Percentiles rank a stretch among this genome's conserved stretches.
phyloP scores from a whole-genome alignment of 2,113 vertebrate genomes.

The Lophura nycthemera region DNA sequence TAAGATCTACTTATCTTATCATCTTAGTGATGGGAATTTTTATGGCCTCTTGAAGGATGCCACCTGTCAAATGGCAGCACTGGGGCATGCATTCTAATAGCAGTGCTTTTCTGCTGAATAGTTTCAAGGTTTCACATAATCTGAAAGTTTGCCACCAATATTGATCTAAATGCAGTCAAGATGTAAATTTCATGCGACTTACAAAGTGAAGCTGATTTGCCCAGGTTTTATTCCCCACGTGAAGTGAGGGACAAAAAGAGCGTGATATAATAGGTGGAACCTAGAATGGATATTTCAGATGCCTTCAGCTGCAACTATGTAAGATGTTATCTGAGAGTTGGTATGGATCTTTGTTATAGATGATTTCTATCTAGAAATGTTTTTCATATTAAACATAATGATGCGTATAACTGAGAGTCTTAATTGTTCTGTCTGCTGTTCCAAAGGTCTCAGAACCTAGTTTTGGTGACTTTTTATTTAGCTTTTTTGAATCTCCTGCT shows the following conservation, averaged over 20 bases:
- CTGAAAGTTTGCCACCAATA: neutral
- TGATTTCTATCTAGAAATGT: slow-evolving; percentile 31
- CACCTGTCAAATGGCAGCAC: neutral
- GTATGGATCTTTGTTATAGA: slow-evolving; percentile 48
- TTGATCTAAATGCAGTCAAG: slow-evolving; percentile 22
- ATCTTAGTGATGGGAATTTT: neutral
- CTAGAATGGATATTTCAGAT: slow-evolving; percentile 40
- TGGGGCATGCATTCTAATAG: neutral
- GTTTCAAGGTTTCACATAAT: neutral
- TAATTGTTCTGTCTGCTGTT: slow-evolving; percentile 45
- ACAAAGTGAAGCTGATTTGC: neutral
- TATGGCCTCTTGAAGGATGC: neutral
- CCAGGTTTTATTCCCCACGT: neutral
- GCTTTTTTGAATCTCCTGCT: slow-evolving; percentile 23
- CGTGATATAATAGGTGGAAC: neutral
- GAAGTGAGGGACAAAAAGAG: neutral
- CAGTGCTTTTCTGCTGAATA: neutral
- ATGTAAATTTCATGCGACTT: neutral
- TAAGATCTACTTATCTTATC: neutral
- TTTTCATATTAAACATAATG: slow-evolving; percentile 59
- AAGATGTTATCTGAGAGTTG: slow-evolving; percentile 45
- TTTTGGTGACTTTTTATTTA: neutral
- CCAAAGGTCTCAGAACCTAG: neutral
- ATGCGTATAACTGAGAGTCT: slow-evolving; percentile 18
- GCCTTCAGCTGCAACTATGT: slow-evolving; percentile 47